Percentiles rank a stretch among this genome's conserved stretches.
These are phyloP conservation scores for Emmelina monodactyla DNA, from an alignment of 2,888 invertebrate species.

Conservation along the genomic window DNA sequence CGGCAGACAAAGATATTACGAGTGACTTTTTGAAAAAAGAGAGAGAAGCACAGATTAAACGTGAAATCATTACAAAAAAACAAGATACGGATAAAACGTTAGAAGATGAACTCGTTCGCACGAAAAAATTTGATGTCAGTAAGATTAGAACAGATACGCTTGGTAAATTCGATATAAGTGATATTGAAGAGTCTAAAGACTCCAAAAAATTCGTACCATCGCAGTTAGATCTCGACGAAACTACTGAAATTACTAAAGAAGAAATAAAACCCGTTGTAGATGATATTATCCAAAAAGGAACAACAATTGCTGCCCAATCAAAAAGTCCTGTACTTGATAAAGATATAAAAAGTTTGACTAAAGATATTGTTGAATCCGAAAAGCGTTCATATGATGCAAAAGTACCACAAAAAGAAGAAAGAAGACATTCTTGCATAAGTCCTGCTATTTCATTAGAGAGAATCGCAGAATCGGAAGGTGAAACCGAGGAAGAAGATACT, in stretches of 20 bases:
- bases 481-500: conserved; percentile 45
- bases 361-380: conserved; percentile 46
- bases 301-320: conserved; percentile 39
- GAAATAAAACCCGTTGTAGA: conserved; percentile 52
- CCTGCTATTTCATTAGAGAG: conserved; percentile 56
- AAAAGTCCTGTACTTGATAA: conserved; percentile 46
- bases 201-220: conserved; percentile 29
- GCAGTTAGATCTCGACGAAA: conserved; percentile 31
- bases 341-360: conserved; percentile 39
- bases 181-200: conserved; percentile 25
- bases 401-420: conserved; percentile 51
- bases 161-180: conserved; percentile 38
- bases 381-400: conserved; percentile 56
- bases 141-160: conserved; percentile 52
- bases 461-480: conserved; percentile 53
- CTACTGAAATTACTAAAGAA: conserved; percentile 44
- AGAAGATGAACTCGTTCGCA: conserved; percentile 4
- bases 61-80: conserved; percentile 23
- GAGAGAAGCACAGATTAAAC: conserved; percentile 42
- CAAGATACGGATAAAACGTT: conserved; percentile 7
- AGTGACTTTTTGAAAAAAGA: conserved; percentile 41
- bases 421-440: conserved; percentile 55
- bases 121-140: conserved; percentile 42
- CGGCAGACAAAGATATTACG: conserved; percentile 33
- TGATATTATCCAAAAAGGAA: conserved; percentile 49